Evolutionary conservation across 2,113 vertebrate genomes (phyloP).

Genomic region (Charadrius vociferus): DNA sequence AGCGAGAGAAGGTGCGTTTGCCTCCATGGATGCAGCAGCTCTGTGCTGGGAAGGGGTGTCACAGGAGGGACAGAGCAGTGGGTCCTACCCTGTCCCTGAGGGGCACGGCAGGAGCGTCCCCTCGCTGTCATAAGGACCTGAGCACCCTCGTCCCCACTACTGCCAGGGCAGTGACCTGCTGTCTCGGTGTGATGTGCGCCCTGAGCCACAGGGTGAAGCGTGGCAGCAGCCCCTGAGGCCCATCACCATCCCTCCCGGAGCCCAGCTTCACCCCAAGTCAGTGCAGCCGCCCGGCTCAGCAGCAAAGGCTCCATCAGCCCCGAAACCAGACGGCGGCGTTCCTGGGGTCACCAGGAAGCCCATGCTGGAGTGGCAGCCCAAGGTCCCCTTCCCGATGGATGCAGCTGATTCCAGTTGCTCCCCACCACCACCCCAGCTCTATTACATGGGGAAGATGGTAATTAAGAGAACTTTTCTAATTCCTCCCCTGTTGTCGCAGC

Average conservation of each 20-base stretch:
- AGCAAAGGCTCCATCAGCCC: not conserved
- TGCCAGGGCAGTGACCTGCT: not conserved
- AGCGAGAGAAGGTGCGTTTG: not conserved
- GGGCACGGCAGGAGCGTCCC: no score
- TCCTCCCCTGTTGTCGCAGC: not conserved
- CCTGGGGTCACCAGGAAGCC: not conserved
- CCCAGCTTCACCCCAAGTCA: accelerated
- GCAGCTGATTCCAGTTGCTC: not conserved
- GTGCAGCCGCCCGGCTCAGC: not conserved
- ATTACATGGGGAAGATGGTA: not conserved
- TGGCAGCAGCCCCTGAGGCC: not conserved
- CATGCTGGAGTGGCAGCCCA: accelerated
- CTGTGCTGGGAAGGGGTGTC: not conserved
- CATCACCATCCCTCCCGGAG: accelerated
- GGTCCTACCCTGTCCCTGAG: not conserved
- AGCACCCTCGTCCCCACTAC: not conserved
- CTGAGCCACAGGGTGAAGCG: no score
- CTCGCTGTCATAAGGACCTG: not conserved
- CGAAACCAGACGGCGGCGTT: accelerated
- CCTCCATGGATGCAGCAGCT: not conserved
- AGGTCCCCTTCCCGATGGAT: not conserved
- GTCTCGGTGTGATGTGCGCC: no score
- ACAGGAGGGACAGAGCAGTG: no score
- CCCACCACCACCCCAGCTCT: not conserved
- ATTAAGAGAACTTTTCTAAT: not conserved